These are phyloP conservation scores for Melanerpes formicivorus DNA, from an alignment of 2,113 vertebrate genomes.

Conservation along the genomic window DNA sequence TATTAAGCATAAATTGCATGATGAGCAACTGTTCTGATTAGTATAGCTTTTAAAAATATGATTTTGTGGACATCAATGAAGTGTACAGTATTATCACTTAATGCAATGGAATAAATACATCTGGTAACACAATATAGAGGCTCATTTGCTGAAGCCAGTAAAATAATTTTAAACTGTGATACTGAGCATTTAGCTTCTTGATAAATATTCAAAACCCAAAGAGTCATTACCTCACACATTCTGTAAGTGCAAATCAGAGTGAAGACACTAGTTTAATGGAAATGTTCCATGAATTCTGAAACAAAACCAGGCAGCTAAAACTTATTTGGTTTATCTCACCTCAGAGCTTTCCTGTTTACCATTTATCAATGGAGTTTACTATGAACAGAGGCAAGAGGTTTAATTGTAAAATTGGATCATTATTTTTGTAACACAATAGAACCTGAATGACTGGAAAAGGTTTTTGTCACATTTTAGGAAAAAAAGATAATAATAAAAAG, in stretches of 20 bases:
- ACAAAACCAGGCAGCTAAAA: background rate
- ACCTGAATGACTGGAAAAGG: background rate
- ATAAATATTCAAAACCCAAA: background rate
- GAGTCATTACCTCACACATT: background rate
- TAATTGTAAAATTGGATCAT: background rate
- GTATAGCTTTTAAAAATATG: background rate
- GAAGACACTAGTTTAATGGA: background rate
- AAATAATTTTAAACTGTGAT: background rate
- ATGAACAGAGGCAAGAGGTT: background rate
- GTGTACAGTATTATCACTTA: background rate
- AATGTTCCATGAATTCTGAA: background rate
- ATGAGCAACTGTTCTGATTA: background rate
- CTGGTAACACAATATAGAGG: background rate
- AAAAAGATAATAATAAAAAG: background rate
- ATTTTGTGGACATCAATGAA: constrained; percentile 10
- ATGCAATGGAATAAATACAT: background rate
- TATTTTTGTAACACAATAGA: background rate
- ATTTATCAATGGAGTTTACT: background rate
- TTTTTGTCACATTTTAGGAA: background rate
- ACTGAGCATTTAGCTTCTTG: background rate
- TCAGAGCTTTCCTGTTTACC: background rate
- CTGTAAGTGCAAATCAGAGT: background rate
- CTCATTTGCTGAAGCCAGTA: background rate
- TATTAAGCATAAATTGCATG: background rate
- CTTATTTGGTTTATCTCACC: background rate